A percentile compares a stretch with the other conserved stretches of the same genome.
phyloP scores from a whole-genome alignment of 2,888 invertebrate genomes.

The Agrochola circellaris region DNA sequence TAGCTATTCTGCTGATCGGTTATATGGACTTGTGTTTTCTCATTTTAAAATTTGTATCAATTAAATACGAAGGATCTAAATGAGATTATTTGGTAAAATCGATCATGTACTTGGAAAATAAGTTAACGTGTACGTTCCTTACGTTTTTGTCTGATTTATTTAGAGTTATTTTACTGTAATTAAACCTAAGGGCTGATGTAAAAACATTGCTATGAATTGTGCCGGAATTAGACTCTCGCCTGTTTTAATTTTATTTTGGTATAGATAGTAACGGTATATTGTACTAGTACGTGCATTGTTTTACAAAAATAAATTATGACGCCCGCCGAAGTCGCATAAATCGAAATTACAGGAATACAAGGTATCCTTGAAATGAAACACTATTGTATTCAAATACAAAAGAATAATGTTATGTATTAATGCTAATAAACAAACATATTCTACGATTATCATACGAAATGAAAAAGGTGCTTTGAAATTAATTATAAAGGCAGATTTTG shows the following conservation, averaged over 20 bases:
- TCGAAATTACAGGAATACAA: conserved; percentile 32
- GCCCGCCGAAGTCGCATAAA: conserved; percentile 1
- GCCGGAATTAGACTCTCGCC: background rate
- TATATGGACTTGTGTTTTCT: background rate
- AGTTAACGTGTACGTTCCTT: too few relatives aligned
- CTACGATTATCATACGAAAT: conserved; percentile 30
- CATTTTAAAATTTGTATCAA: background rate
- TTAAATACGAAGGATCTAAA: too few relatives aligned
- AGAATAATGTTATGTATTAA: conserved; percentile 51
- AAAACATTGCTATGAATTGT: background rate
- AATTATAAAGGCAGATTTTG: conserved; percentile 14
- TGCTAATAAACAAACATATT: conserved; percentile 49
- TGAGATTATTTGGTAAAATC: background rate
- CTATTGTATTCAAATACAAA: conserved; percentile 70
- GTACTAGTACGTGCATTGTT: background rate
- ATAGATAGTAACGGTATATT: background rate
- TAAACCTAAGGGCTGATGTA: background rate
- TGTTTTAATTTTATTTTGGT: background rate
- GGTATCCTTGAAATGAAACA: conserved; percentile 50
- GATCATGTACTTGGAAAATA: background rate
- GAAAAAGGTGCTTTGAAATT: conserved; percentile 31
- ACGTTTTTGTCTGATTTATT: background rate
- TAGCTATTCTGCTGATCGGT: background rate
- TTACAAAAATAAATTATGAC: background rate
- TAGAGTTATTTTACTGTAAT: background rate